Conservation (phyloP, 2,888 invertebrate genomes). For the Hypena proboscidalis region DNA sequence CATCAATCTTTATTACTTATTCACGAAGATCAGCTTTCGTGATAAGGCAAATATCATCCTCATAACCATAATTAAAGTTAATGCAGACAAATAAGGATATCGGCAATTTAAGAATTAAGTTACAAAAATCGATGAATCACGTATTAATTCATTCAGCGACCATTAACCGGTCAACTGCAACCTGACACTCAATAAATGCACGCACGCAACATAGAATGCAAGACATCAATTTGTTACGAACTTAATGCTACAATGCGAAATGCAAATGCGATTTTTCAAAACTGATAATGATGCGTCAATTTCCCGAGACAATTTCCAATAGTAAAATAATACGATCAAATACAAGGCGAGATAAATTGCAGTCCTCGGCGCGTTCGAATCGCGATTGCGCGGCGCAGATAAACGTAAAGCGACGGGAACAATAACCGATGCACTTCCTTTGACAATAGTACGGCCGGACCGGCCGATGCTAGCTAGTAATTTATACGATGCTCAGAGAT, state of each 20-base stretch:
- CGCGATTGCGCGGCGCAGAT: slow-evolving; percentile 67
- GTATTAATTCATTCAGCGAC: slow-evolving; percentile 16
- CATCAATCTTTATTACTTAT: slow-evolving; percentile 36
- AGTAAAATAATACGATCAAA: slow-evolving; percentile 69
- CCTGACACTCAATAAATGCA: slow-evolving; percentile 10
- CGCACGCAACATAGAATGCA: slow-evolving; percentile 5
- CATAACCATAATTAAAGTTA: slow-evolving; percentile 7
- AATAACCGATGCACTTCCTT: slow-evolving; percentile 83
- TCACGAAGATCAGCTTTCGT: slow-evolving; percentile 24
- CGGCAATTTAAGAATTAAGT: slow-evolving; percentile 29
- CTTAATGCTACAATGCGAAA: slow-evolving; percentile 23
- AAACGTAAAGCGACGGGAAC: slow-evolving; percentile 73
- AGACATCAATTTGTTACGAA: slow-evolving; percentile 5
- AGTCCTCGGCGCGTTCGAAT: slow-evolving; percentile 55
- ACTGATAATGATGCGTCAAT: slow-evolving; percentile 53
- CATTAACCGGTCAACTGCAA: slow-evolving; percentile 7
- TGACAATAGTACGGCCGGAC: slow-evolving; percentile 67
- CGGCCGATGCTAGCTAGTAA: slow-evolving; percentile 53
- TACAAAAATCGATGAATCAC: slow-evolving; percentile 27
- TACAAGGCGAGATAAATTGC: slow-evolving; percentile 73
- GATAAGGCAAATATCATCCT: slow-evolving; percentile 13
- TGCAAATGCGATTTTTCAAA: slow-evolving; percentile 42
- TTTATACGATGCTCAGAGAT: slow-evolving; percentile 71
- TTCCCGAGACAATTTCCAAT: slow-evolving; percentile 67
- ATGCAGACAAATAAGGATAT: slow-evolving; percentile 40